Conservation (phyloP, 2,113 vertebrate genomes). For the Colius striatus region DNA sequence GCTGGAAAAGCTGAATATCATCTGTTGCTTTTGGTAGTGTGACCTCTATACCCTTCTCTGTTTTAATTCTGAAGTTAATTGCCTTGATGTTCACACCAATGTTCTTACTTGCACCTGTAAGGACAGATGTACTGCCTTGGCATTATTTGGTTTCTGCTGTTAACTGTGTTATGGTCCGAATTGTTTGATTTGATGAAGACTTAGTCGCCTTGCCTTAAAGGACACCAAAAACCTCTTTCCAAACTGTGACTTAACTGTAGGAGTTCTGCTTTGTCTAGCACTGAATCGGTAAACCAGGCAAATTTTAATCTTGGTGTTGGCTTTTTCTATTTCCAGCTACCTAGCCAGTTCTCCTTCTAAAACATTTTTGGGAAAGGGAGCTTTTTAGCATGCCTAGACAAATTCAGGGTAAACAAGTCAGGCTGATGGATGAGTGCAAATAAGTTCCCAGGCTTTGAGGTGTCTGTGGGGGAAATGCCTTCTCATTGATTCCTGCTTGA, state of each 20-base stretch:
- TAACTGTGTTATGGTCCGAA: not conserved
- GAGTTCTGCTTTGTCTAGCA: not conserved
- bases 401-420: constrained; percentile 5
- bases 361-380: not conserved
- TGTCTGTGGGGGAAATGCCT: not conserved
- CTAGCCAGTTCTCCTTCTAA: not conserved
- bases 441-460: not conserved
- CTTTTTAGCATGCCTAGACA: not conserved
- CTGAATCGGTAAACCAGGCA: not conserved
- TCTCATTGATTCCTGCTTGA: not conserved
- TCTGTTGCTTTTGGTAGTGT: not conserved
- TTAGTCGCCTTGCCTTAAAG: not conserved
- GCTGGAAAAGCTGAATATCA: not conserved
- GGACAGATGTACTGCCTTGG: not conserved
- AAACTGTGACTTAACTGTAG: not conserved
- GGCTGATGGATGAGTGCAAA: not conserved
- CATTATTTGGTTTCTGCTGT: not conserved
- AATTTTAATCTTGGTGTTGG: not conserved
- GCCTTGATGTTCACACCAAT: not conserved
- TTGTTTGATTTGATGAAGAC: not conserved
- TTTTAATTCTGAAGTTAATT: not conserved
- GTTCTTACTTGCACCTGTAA: not conserved
- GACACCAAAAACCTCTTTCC: not conserved
- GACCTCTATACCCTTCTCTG: not conserved
- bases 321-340: constrained; percentile 2